phyloP scores from a whole-genome alignment of 2,113 vertebrate species.

The Clinocottus analis region DNA sequence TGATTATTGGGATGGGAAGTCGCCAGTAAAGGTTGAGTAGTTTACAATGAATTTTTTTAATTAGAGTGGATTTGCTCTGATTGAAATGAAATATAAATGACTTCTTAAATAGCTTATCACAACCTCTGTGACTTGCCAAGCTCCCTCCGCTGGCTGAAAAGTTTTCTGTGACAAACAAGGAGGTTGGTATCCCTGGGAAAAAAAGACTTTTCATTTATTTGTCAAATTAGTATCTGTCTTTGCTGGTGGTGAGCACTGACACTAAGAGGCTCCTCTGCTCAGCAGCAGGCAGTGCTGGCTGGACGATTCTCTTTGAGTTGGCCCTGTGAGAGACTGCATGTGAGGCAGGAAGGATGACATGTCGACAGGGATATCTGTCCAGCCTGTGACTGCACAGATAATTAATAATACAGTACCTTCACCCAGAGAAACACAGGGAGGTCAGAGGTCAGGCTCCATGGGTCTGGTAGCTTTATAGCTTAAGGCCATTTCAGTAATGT shows the following conservation, averaged over 20 bases:
- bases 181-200: constrained; percentile 1
- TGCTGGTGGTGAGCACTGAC: neutral
- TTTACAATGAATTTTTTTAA: constrained; percentile 85
- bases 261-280: neutral
- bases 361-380: neutral
- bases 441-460: constrained; percentile 13
- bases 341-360: neutral
- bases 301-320: neutral
- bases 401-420: constrained; percentile 3
- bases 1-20: constrained; percentile 82
- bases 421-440: neutral
- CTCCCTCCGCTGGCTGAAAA: constrained; percentile 31
- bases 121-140: constrained; percentile 47
- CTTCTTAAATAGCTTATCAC: constrained; percentile 80
- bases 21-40: constrained; percentile 81
- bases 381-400: neutral
- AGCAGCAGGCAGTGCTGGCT: neutral
- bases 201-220: neutral
- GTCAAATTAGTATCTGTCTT: neutral
- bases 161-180: constrained; percentile 29
- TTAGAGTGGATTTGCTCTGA: constrained; percentile 84
- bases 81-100: constrained; percentile 83
- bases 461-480: neutral
- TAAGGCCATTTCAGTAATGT: constrained; percentile 1
- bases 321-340: neutral